phyloP scores from a whole-genome alignment of 2,113 vertebrate species.

The Pangasianodon hypophthalmus region DNA sequence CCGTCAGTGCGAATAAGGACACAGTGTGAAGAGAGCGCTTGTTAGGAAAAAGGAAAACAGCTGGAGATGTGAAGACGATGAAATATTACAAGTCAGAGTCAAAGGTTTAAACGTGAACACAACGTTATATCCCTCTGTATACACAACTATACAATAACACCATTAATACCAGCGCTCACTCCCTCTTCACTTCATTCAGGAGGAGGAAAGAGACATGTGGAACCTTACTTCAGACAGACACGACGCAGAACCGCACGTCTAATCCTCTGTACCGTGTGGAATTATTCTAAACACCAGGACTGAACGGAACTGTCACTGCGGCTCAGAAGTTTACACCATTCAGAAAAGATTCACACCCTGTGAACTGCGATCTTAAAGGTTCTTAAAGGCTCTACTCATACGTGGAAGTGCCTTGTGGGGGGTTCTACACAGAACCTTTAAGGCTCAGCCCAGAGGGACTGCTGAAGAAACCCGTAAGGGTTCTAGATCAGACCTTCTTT shows the following conservation, averaged over 20 bases:
- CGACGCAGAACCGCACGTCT: neutral
- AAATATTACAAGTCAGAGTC: neutral
- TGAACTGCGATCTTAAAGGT: neutral
- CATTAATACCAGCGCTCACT: neutral
- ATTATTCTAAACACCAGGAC: neutral
- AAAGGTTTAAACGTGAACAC: neutral
- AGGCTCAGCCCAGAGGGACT: neutral
- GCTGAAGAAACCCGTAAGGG: neutral
- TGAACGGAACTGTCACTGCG: neutral
- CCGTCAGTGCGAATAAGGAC: no score
- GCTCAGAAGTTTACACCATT: neutral
- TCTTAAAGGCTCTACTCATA: neutral
- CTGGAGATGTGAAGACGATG: neutral
- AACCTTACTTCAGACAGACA: neutral
- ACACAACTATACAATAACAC: neutral
- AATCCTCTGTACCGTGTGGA: neutral
- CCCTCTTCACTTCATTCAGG: neutral
- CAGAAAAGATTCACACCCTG: neutral
- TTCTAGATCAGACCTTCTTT: neutral
- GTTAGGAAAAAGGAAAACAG: neutral
- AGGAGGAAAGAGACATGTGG: neutral
- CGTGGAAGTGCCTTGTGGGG: neutral
- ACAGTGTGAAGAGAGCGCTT: neutral
- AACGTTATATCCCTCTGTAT: neutral
- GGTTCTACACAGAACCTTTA: neutral